Conservation (phyloP, 2,797 vertebrate species). For the Cottoperca gobio region DNA sequence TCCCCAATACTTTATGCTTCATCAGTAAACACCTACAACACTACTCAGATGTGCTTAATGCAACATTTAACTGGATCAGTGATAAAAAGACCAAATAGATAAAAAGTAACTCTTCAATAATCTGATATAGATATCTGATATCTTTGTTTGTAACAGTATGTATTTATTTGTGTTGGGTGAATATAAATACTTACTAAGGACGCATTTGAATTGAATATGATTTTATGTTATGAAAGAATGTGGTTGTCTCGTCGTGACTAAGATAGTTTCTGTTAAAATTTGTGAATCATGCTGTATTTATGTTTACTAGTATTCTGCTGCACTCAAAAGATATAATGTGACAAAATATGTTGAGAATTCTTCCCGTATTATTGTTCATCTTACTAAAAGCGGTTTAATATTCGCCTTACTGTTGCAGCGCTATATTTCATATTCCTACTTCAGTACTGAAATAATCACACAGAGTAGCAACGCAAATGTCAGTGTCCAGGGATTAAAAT, state of each 20-base stretch:
- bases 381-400: not conserved
- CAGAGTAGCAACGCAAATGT: not conserved
- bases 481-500: too few relatives aligned
- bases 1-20: not conserved
- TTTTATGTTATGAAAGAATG: not conserved
- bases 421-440: not conserved
- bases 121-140: not conserved
- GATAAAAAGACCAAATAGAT: not conserved
- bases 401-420: not conserved
- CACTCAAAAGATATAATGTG: not conserved
- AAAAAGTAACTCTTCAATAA: not conserved
- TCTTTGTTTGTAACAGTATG: not conserved
- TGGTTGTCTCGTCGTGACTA: not conserved
- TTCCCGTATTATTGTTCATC: not conserved
- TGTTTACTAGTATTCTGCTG: not conserved
- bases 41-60: too few relatives aligned
- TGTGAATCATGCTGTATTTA: not conserved
- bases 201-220: not conserved
- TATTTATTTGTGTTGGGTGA: not conserved
- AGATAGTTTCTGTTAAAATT: not conserved
- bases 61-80: not conserved
- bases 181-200: not conserved
- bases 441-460: not conserved
- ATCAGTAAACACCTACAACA: not conserved
- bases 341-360: not conserved